A percentile compares a stretch with the other conserved stretches of the same genome.
Conservation (phyloP, 2,888 invertebrate species). For the Cerceris rybyensis region DNA sequence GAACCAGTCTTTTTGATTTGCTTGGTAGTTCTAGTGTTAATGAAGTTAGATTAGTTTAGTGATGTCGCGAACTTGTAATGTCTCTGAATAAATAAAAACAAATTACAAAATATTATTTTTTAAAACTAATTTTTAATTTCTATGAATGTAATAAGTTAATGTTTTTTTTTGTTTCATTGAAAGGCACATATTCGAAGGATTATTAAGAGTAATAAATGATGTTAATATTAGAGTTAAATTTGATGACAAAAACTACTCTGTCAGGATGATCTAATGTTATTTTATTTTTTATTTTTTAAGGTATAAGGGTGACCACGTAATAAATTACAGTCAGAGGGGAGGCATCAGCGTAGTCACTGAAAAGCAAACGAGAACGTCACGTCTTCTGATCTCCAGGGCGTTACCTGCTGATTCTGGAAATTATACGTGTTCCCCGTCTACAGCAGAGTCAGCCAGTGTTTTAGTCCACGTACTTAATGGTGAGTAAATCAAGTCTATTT, state of each 20-base stretch:
- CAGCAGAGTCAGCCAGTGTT: slow-evolving; percentile 90
- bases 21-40: not conserved
- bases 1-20: no score
- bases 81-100: not conserved
- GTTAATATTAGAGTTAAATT: no score
- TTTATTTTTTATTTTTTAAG: slow-evolving; percentile 76
- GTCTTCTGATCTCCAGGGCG: slow-evolving; percentile 85
- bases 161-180: no score
- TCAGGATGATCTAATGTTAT: not conserved
- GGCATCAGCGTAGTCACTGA: slow-evolving; percentile 84
- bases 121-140: no score
- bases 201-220: no score
- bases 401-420: slow-evolving; percentile 86
- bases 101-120: not conserved
- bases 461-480: slow-evolving; percentile 93
- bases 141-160: no score
- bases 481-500: slow-evolving; percentile 78
- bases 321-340: slow-evolving; percentile 84
- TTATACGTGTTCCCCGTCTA: slow-evolving; percentile 86
- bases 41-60: not conserved
- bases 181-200: no score
- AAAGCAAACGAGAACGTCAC: slow-evolving; percentile 83
- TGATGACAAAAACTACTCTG: no score
- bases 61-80: not conserved
- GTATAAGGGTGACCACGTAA: slow-evolving; percentile 84